Evolutionary conservation across 2,113 vertebrate species (phyloP).

Genomic region (Corvus hawaiiensis): DNA sequence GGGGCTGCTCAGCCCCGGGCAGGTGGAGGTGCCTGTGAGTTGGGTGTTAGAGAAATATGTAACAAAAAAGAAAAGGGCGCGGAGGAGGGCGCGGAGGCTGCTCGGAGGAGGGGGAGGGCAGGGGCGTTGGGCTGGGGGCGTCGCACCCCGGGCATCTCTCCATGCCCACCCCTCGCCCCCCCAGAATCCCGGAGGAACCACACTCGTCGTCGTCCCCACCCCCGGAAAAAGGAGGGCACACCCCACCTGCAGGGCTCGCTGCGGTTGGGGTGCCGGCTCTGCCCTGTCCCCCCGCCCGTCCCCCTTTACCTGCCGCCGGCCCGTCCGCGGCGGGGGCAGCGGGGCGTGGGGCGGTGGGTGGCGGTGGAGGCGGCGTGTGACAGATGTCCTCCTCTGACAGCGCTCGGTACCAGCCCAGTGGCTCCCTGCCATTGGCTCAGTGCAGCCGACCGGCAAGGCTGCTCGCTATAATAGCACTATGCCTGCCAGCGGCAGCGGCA

Average conservation of each 20-base stretch:
- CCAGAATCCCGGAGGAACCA: neutral
- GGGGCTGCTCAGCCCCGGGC: neutral
- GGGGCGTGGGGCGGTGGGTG: conserved; percentile 28
- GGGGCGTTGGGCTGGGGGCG: neutral
- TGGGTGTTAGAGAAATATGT: neutral
- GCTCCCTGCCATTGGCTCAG: conserved; percentile 82
- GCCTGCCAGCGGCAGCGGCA: conserved; percentile 59
- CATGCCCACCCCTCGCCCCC: no score
- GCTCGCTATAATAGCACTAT: conserved; percentile 75
- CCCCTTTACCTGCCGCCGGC: neutral
- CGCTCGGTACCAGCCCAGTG: conserved; percentile 73
- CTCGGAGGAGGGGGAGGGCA: neutral
- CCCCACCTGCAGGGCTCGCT: neutral
- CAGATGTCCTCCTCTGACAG: conserved; percentile 77
- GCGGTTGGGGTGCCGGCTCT: neutral
- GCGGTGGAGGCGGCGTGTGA: conserved; percentile 72
- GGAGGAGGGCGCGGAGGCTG: neutral
- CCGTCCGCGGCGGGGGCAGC: neutral
- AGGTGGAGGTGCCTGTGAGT: neutral
- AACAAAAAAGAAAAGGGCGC: neutral
- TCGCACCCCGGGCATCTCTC: neutral
- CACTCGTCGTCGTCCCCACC: neutral
- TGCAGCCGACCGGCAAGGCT: conserved; percentile 75
- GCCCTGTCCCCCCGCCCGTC: neutral
- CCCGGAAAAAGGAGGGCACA: neutral